phyloP scores from a whole-genome alignment of 2,113 vertebrate genomes.

The Hyla sarda region DNA sequence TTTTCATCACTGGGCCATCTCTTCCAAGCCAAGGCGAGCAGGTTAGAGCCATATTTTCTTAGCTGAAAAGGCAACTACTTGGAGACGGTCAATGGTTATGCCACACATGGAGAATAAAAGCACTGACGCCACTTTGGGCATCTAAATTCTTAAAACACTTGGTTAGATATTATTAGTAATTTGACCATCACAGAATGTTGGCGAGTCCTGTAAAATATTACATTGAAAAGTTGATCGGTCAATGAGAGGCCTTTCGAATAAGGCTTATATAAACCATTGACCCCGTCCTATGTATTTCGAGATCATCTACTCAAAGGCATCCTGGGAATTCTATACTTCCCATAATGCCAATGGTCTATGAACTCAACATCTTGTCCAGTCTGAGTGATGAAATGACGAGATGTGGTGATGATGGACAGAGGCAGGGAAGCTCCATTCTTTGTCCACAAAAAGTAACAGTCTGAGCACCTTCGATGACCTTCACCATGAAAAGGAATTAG shows the following conservation, averaged over 20 bases:
- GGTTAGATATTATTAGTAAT: conserved; percentile 28
- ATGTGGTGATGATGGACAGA: background rate
- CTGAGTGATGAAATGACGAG: background rate
- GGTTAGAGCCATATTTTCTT: background rate
- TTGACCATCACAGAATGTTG: conserved; percentile 40
- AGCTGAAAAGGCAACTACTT: background rate
- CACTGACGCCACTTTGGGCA: background rate
- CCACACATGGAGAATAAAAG: conserved; percentile 19
- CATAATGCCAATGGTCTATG: background rate
- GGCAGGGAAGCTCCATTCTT: conserved; percentile 17
- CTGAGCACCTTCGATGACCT: conserved; percentile 38
- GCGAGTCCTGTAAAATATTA: background rate
- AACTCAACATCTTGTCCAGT: conserved; percentile 16
- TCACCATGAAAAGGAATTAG: conserved; percentile 9
- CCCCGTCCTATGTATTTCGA: background rate
- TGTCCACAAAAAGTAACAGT: conserved; percentile 21
- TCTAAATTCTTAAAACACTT: conserved; percentile 24
- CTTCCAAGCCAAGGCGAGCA: background rate
- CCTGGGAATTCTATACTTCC: conserved; percentile 1
- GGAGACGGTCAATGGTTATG: background rate
- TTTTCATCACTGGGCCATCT: background rate
- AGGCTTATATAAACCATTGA: conserved; percentile 8
- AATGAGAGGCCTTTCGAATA: conserved; percentile 14
- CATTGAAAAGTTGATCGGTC: background rate
- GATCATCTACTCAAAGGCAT: conserved; percentile 1